phyloP scores from a whole-genome alignment of 1,140 invertebrate species.

The Chionoecetes opilio region DNA sequence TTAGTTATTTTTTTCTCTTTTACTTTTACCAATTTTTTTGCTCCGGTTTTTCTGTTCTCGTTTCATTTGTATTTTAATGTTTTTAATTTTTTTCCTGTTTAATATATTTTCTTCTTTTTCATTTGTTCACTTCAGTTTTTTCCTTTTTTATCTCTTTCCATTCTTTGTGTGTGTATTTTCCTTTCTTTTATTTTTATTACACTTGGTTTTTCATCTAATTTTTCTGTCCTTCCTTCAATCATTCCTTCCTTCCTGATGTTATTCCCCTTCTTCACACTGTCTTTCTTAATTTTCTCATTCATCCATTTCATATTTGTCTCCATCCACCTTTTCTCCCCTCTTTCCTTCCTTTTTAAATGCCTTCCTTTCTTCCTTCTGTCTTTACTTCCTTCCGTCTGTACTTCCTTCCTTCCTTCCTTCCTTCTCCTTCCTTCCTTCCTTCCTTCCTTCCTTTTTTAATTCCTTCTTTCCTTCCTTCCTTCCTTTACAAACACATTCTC shows the following conservation, averaged over 20 bases:
- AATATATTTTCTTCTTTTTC: neutral
- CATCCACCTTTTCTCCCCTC: neutral
- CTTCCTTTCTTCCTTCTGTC: neutral
- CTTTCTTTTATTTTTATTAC: neutral
- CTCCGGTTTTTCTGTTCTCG: too few species aligned
- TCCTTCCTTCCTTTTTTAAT: constrained; percentile 17
- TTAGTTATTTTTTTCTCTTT: too few species aligned
- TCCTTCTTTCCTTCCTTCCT: constrained; percentile 53
- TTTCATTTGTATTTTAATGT: too few species aligned
- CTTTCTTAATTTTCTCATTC: neutral
- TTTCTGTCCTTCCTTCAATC: neutral
- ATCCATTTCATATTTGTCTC: neutral
- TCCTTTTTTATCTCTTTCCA: too few species aligned
- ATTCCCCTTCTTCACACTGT: neutral
- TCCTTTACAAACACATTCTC: constrained; percentile 15
- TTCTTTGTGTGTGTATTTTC: too few species aligned
- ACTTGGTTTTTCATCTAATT: neutral
- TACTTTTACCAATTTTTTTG: too few species aligned
- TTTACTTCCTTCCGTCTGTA: neutral
- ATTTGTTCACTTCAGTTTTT: too few species aligned
- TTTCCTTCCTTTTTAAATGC: neutral
- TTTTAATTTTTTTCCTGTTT: neutral
- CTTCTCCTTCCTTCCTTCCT: neutral
- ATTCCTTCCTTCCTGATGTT: neutral
- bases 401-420: neutral